These are phyloP conservation scores for Lampris incognitus DNA, from an alignment of 2,113 vertebrate genomes.

Conservation along the genomic window DNA sequence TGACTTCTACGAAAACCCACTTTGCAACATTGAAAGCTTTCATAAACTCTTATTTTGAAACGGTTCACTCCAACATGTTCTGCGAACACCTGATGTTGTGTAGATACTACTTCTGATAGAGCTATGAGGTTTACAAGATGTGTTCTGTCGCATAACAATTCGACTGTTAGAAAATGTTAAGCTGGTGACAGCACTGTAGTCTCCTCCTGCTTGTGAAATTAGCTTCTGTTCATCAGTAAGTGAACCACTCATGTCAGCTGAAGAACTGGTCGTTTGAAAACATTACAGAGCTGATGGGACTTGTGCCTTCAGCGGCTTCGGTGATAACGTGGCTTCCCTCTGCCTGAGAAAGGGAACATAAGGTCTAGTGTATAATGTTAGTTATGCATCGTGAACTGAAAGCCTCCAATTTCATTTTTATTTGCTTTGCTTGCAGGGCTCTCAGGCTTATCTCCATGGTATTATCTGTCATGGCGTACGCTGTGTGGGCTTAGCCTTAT, in stretches of 20 bases:
- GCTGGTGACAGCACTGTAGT: not conserved
- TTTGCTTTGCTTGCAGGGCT: conserved; percentile 39
- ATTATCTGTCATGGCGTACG: conserved; percentile 11
- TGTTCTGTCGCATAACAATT: no score
- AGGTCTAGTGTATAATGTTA: not conserved
- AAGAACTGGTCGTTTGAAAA: not conserved
- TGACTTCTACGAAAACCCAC: not conserved
- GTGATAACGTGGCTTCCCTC: not conserved
- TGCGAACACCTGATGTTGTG: no score
- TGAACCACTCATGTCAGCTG: conserved; percentile 26
- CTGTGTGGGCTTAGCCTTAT: conserved; percentile 23
- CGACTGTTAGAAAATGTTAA: no score
- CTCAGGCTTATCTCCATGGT: conserved; percentile 28
- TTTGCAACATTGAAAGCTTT: not conserved
- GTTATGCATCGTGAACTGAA: not conserved
- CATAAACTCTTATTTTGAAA: not conserved
- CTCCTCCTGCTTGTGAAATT: conserved; percentile 35
- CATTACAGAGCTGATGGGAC: conserved; percentile 9
- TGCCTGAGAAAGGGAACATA: not conserved
- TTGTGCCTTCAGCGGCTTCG: conserved; percentile 23
- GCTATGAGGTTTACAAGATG: no score
- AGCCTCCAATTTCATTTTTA: not conserved
- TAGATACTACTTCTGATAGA: no score
- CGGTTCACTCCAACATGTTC: not conserved
- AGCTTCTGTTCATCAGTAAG: conserved; percentile 34